A percentile compares a stretch with the other conserved stretches of the same genome.
Evolutionary conservation across 2,888 invertebrate genomes (phyloP).

Genomic region (Daptonema setosum): DNA sequence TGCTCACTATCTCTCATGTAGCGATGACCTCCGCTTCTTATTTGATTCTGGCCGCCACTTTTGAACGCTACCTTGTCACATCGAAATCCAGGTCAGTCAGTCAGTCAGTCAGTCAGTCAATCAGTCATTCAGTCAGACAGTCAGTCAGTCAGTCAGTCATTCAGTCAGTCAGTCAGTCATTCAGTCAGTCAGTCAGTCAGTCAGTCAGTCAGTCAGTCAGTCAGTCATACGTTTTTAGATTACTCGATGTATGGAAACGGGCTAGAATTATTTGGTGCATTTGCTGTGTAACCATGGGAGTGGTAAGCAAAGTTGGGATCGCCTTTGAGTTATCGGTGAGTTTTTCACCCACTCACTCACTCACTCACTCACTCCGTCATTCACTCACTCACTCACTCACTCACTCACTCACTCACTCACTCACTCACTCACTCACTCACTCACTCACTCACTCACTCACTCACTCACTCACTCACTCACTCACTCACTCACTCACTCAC

Average conservation of each 20-base stretch:
- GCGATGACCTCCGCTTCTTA: conserved; percentile 22
- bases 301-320: background rate
- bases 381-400: background rate
- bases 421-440: background rate
- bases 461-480: background rate
- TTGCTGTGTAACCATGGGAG: background rate
- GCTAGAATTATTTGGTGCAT: background rate
- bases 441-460: background rate
- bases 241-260: background rate
- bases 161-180: too few relatives aligned
- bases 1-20: conserved; percentile 22
- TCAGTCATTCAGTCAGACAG: too few relatives aligned
- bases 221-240: too few relatives aligned
- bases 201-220: too few relatives aligned
- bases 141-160: too few relatives aligned
- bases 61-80: conserved; percentile 15
- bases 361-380: too few relatives aligned
- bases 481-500: background rate
- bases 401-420: background rate
- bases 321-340: background rate
- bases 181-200: too few relatives aligned
- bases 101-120: too few relatives aligned
- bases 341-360: background rate
- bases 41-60: conserved; percentile 20
- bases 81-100: background rate